These are phyloP conservation scores for Oxycera nigricornis DNA, from an alignment of 2,888 invertebrate species.

Conservation along the genomic window DNA sequence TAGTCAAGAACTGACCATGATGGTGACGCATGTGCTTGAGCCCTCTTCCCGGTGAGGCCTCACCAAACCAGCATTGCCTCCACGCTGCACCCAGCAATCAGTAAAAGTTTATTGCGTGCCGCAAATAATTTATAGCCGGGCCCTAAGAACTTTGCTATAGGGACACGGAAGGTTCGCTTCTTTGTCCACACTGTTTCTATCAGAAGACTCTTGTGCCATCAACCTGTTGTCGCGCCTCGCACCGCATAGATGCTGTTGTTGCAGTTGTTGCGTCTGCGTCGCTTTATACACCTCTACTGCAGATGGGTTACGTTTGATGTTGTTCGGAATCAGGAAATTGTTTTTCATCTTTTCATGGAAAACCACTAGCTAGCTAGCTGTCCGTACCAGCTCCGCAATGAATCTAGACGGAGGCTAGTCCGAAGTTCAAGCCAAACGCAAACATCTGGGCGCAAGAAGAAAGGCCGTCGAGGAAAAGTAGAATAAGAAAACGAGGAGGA, in stretches of 20 bases:
- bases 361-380: not conserved
- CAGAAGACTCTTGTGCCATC: not conserved
- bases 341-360: constrained; percentile 37
- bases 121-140: not conserved
- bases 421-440: not conserved
- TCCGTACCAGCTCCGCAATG: not conserved
- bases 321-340: constrained; percentile 37
- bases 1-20: not conserved
- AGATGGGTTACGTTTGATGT: constrained; percentile 23
- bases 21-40: not conserved
- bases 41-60: not conserved
- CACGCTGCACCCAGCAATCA: constrained; percentile 3
- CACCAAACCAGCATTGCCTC: not conserved
- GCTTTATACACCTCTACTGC: not conserved
- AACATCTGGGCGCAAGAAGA: not conserved
- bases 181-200: not conserved
- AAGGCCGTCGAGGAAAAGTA: not conserved
- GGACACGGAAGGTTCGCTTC: constrained; percentile 18
- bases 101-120: constrained; percentile 14
- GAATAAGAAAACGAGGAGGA: not conserved
- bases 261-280: not conserved
- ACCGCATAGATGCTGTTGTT: not conserved
- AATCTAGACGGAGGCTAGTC: not conserved
- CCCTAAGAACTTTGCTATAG: not conserved
- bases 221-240: not conserved